A percentile compares a stretch with the other conserved stretches of the same genome.
These are phyloP conservation scores for Micromussa lordhowensis DNA, from an alignment of 92 coral and sea anemone genomes.

Conservation along the genomic window DNA sequence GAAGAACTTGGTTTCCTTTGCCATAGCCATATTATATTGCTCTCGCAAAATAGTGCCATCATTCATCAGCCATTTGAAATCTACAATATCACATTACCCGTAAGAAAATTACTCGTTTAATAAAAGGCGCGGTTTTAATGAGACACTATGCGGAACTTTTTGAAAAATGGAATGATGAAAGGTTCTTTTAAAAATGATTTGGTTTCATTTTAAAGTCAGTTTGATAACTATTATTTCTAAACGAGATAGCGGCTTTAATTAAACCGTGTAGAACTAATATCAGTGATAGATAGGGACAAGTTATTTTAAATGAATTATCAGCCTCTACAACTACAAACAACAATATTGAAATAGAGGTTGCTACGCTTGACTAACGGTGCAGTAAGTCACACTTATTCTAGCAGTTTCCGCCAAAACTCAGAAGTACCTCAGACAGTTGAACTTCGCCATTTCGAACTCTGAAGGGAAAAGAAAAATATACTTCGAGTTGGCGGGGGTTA, in stretches of 20 bases:
- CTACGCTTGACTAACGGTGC: not conserved
- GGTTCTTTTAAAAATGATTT: not conserved
- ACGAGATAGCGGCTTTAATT: not conserved
- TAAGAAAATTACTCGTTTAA: not conserved
- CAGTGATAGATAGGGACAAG: not conserved
- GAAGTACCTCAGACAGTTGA: not conserved
- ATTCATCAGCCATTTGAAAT: not conserved
- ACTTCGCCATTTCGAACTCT: too few species aligned
- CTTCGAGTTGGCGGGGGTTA: too few species aligned
- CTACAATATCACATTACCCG: not conserved
- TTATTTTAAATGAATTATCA: not conserved
- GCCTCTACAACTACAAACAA: not conserved
- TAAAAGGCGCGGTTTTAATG: not conserved
- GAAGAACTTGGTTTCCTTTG: not conserved
- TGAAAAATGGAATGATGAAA: not conserved
- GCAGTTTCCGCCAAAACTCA: not conserved
- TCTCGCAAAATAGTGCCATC: not conserved
- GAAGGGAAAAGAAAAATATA: too few species aligned
- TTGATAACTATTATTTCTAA: not conserved
- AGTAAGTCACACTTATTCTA: not conserved
- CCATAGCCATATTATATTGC: not conserved
- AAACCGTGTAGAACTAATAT: not conserved
- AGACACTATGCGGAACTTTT: not conserved
- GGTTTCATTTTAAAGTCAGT: not conserved
- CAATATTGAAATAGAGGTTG: not conserved